Percentiles rank a stretch among this genome's conserved stretches.
Conservation (phyloP, 64 coral and sea anemone species). For the Pocillopora verrucosa region DNA sequence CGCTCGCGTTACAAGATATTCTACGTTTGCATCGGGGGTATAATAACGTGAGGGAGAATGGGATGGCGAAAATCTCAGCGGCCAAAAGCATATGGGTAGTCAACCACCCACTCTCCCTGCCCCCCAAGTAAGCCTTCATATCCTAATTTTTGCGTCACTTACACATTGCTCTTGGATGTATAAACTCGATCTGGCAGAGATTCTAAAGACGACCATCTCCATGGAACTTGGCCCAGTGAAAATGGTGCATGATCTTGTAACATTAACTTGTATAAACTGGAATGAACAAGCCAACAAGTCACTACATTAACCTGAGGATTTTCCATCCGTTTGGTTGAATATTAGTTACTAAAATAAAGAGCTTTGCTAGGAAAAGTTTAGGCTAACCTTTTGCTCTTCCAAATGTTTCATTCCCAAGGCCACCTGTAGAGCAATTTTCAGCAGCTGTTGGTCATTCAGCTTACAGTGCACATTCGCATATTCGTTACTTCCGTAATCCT, state of each 20-base stretch:
- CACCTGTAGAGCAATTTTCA: neutral
- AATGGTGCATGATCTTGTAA: neutral
- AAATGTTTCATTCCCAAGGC: slow-evolving; percentile 22
- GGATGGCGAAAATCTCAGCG: too few species aligned
- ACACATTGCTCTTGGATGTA: neutral
- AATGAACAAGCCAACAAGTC: too few species aligned
- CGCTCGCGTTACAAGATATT: too few species aligned
- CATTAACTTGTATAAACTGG: too few species aligned
- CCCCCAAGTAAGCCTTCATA: too few species aligned
- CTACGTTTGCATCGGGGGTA: too few species aligned
- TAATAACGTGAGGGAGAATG: too few species aligned
- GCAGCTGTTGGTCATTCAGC: neutral
- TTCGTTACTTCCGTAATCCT: neutral
- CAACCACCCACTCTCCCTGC: too few species aligned
- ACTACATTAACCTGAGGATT: too few species aligned
- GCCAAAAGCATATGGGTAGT: too few species aligned
- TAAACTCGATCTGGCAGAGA: slow-evolving; percentile 22
- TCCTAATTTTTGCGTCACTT: neutral
- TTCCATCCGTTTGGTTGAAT: too few species aligned
- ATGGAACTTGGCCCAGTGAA: slow-evolving; percentile 29
- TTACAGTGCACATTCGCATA: slow-evolving; percentile 12
- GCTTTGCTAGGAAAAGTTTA: neutral
- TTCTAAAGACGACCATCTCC: slow-evolving; percentile 52
- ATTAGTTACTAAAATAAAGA: too few species aligned
- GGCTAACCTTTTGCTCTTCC: neutral